These are phyloP conservation scores for Morone saxatilis DNA, from an alignment of 2,113 vertebrate species.

Conservation along the genomic window DNA sequence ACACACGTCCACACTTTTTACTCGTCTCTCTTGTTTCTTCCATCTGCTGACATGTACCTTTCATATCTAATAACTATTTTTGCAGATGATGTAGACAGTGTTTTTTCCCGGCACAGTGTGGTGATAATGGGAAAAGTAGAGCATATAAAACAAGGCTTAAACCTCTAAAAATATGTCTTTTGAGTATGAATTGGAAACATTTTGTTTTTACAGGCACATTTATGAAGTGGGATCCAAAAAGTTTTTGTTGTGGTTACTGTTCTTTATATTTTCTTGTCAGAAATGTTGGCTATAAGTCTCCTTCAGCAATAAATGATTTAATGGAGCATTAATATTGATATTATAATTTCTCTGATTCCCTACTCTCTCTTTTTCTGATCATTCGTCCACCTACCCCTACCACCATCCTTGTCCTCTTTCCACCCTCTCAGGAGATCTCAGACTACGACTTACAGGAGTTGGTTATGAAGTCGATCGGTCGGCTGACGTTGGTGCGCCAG, in stretches of 20 bases:
- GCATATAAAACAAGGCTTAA: background rate
- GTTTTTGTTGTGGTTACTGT: background rate
- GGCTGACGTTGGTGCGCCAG: slow-evolving; percentile 95
- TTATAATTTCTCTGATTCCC: slow-evolving; percentile 4
- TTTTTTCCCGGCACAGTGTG: background rate
- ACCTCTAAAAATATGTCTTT: slow-evolving; percentile 1
- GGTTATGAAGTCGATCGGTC: slow-evolving; percentile 97
- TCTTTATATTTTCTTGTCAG: slow-evolving; percentile 4
- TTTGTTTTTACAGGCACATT: background rate
- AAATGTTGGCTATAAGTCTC: background rate
- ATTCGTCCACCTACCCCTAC: background rate
- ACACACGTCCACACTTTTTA: background rate
- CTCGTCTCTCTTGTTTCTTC: background rate
- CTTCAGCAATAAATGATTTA: background rate
- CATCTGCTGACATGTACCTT: slow-evolving; percentile 35
- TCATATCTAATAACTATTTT: slow-evolving; percentile 32
- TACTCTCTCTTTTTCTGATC: background rate
- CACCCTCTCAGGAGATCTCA: slow-evolving; percentile 89
- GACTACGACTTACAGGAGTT: slow-evolving; percentile 96
- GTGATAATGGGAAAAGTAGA: slow-evolving; percentile 14
- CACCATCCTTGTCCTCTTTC: slow-evolving; percentile 2
- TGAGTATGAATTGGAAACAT: background rate
- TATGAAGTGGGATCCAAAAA: background rate
- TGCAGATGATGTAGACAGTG: background rate
- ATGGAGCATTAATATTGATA: slow-evolving; percentile 13